A percentile compares a stretch with the other conserved stretches of the same genome.
Conservation (phyloP, 1,140 invertebrate genomes). For the Leptinotarsa defecta region DNA sequence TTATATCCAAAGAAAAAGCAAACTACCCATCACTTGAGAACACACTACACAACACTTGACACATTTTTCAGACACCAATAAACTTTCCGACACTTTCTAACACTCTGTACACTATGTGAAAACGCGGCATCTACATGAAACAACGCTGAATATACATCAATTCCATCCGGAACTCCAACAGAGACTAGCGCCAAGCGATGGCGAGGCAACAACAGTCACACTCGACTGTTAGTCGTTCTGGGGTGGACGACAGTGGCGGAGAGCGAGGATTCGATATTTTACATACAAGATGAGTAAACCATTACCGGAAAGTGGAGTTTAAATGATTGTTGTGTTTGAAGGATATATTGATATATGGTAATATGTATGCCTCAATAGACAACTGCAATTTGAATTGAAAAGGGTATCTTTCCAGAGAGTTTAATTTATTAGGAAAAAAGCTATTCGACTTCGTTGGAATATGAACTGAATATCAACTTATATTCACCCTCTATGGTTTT, state of each 20-base stretch:
- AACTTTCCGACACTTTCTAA: neutral
- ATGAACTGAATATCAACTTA: too few species aligned
- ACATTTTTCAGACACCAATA: neutral
- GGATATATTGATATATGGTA: too few species aligned
- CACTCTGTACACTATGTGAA: neutral
- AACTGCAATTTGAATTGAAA: too few species aligned
- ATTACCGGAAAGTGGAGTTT: too few species aligned
- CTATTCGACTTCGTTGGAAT: too few species aligned
- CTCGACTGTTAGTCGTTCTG: conserved; percentile 4
- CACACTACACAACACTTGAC: neutral
- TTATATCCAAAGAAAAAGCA: neutral
- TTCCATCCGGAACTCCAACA: neutral
- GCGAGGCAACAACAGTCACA: conserved; percentile 21
- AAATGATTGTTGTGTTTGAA: too few species aligned
- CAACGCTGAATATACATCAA: neutral
- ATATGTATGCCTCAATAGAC: too few species aligned
- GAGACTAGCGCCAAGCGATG: conserved; percentile 9
- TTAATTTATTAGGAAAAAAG: too few species aligned
- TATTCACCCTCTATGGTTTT: too few species aligned
- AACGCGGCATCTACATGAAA: neutral
- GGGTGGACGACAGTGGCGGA: conserved; percentile 11
- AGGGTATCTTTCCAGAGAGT: too few species aligned
- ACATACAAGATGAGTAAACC: too few species aligned
- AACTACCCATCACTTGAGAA: neutral
- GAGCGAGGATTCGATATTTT: neutral